Percentiles rank a stretch among this genome's conserved stretches.
Conservation (phyloP, 2,797 vertebrate species). For the Gallinago stenura region DNA sequence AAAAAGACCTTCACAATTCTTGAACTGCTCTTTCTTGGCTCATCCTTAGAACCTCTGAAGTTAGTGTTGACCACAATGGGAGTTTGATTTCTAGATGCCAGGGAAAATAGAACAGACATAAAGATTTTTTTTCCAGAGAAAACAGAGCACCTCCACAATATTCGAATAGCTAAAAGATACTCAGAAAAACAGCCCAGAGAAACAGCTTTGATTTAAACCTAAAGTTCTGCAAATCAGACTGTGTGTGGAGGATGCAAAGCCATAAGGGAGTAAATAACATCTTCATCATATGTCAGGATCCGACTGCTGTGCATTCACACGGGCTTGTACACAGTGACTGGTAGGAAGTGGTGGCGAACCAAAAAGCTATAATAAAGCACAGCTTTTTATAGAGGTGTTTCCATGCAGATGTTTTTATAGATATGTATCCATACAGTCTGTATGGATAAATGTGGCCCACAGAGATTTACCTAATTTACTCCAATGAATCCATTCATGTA, state of each 20-base stretch:
- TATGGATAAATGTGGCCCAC: background rate
- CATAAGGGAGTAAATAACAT: background rate
- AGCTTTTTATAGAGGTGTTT: background rate
- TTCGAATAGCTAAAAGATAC: background rate
- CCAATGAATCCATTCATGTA: background rate
- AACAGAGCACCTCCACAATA: slow-evolving; percentile 12
- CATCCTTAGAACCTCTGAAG: background rate
- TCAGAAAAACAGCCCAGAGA: background rate
- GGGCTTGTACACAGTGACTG: background rate
- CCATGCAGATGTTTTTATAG: background rate
- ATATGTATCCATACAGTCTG: background rate
- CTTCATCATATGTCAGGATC: background rate
- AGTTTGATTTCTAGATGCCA: slow-evolving; percentile 2
- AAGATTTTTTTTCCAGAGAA: background rate
- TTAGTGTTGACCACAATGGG: background rate
- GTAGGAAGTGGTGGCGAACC: background rate
- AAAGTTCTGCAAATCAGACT: background rate
- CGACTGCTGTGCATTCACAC: background rate
- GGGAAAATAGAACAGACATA: slow-evolving; percentile 21
- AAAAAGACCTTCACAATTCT: background rate
- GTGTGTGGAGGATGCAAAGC: background rate
- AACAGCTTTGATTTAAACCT: background rate
- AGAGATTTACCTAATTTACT: background rate
- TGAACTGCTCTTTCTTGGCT: background rate
- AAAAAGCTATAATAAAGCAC: background rate